Evolutionary conservation across 2,113 vertebrate genomes (phyloP).

Genomic region (Hippopotamus amphibius): DNA sequence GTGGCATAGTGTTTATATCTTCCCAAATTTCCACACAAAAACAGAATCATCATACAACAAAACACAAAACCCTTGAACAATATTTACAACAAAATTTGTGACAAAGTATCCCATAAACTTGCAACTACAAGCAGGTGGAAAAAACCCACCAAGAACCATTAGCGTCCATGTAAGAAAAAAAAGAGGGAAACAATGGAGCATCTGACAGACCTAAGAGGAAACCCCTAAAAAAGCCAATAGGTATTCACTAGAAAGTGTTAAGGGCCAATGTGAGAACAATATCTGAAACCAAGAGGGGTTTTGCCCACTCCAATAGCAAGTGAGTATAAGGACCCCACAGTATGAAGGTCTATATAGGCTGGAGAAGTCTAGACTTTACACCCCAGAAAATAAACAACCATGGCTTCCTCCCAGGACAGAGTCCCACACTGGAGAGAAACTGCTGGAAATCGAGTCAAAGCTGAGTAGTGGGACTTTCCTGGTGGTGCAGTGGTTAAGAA

Average conservation of each 20-base stretch:
- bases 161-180: not conserved
- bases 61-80: not conserved
- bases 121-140: not conserved
- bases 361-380: not conserved
- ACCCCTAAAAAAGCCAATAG: not conserved
- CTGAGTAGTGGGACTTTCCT: too few relatives aligned
- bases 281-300: not conserved
- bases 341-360: not conserved
- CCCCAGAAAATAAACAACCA: not conserved
- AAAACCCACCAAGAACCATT: not conserved
- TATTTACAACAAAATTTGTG: not conserved
- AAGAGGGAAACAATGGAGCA: not conserved
- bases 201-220: conserved; percentile 1
- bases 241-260: not conserved
- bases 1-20: not conserved
- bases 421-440: not conserved
- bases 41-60: not conserved
- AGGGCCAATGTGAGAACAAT: conserved; percentile 11
- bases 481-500: too few relatives aligned
- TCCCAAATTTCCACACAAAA: not conserved
- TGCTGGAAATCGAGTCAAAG: not conserved
- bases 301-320: not conserved
- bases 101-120: not conserved
- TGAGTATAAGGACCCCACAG: not conserved
- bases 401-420: not conserved